Evolutionary conservation across 2,113 vertebrate species (phyloP).

Genomic region (Actenoides lindsayi): DNA sequence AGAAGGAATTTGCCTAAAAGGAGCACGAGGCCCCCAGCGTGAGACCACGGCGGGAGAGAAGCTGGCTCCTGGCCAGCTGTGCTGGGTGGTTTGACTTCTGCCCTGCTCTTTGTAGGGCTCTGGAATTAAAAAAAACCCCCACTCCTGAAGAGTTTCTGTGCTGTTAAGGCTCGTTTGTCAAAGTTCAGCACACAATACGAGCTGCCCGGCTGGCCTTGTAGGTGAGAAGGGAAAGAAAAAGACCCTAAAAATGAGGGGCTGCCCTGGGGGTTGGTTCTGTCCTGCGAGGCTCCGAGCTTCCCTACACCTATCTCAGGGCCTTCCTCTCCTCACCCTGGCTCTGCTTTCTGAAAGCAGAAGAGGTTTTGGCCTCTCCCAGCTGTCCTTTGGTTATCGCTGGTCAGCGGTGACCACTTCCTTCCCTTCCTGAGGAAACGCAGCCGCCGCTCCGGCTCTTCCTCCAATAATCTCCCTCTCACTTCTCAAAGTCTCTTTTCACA

Average conservation of each 20-base stretch:
- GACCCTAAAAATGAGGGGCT: background rate
- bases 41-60: background rate
- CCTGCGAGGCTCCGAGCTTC: fast-evolving
- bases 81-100: background rate
- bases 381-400: background rate
- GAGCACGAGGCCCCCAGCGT: background rate
- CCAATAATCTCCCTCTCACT: background rate
- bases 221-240: background rate
- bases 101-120: background rate
- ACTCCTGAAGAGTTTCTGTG: background rate
- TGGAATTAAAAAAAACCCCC: background rate
- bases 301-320: background rate
- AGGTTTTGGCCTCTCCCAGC: background rate
- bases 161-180: background rate
- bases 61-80: background rate
- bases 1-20: conserved; percentile 11
- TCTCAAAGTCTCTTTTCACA: background rate
- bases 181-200: fast-evolving
- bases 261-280: background rate
- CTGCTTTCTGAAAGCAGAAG: background rate
- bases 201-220: background rate
- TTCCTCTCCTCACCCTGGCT: background rate
- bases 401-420: background rate
- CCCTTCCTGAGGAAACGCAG: background rate
- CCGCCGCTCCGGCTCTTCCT: fast-evolving